These are phyloP conservation scores for Belonocnema kinseyi DNA, from an alignment of 1,140 invertebrate species.

Conservation along the genomic window DNA sequence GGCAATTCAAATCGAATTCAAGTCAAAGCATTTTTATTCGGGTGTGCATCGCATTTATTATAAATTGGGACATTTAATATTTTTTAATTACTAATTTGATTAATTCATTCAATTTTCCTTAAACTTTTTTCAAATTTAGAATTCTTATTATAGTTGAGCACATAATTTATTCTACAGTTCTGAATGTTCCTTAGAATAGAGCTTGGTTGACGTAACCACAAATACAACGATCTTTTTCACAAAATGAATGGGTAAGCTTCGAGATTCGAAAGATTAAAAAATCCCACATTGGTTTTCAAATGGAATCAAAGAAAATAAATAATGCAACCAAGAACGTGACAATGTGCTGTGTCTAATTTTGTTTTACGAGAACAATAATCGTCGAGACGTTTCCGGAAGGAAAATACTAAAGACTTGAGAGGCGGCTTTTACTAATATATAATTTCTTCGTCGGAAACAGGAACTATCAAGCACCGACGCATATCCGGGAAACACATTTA, in stretches of 20 bases:
- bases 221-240: not conserved
- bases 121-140: no score
- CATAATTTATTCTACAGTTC: no score
- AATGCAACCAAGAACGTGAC: slow-evolving; percentile 24
- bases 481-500: slow-evolving; percentile 1
- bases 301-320: slow-evolving; percentile 25
- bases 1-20: no score
- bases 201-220: not conserved
- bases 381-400: not conserved
- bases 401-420: slow-evolving; percentile 14
- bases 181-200: no score
- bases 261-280: not conserved
- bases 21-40: no score
- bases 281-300: slow-evolving; percentile 14
- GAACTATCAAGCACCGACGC: not conserved
- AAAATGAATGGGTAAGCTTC: not conserved
- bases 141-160: no score
- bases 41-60: no score
- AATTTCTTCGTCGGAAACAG: slow-evolving; percentile 5
- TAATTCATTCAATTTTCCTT: no score
- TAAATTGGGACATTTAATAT: no score
- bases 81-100: no score
- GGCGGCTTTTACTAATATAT: not conserved
- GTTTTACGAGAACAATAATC: slow-evolving; percentile 10
- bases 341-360: slow-evolving; percentile 12